Percentiles rank a stretch among this genome's conserved stretches.
phyloP scores from a whole-genome alignment of 2,888 invertebrate genomes.

The Hemaris fuciformis region DNA sequence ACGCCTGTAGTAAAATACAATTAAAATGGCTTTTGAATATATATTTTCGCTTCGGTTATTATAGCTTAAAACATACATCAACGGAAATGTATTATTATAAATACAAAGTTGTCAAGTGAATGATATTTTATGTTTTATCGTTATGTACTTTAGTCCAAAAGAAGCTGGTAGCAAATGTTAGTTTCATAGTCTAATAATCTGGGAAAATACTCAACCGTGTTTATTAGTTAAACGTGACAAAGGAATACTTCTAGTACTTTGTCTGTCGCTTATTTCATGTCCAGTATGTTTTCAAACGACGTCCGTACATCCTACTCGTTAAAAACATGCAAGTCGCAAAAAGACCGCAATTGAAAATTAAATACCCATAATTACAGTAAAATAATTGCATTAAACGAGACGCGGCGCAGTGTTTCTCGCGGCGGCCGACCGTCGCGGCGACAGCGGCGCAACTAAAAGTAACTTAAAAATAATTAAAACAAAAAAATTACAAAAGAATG shows the following conservation, averaged over 20 bases:
- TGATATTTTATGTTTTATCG: too few species aligned
- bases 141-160: too few species aligned
- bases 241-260: neutral
- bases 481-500: constrained; percentile 27
- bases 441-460: constrained; percentile 22
- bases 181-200: too few species aligned
- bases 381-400: constrained; percentile 4
- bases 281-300: neutral
- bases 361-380: neutral
- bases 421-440: constrained; percentile 15
- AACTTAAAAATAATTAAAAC: constrained; percentile 22
- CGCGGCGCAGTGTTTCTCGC: constrained; percentile 28
- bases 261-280: neutral
- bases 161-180: neutral
- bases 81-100: too few species aligned
- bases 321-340: neutral
- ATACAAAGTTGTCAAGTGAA: too few species aligned
- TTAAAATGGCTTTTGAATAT: too few species aligned
- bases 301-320: neutral
- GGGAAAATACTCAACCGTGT: too few species aligned
- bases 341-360: neutral
- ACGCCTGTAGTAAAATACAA: too few species aligned
- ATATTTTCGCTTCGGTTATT: too few species aligned
- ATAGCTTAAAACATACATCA: too few species aligned
- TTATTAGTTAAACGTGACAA: too few species aligned